Evolutionary conservation across 2,888 invertebrate genomes (phyloP).

Genomic region (Rugalucina vietnamica): DNA sequence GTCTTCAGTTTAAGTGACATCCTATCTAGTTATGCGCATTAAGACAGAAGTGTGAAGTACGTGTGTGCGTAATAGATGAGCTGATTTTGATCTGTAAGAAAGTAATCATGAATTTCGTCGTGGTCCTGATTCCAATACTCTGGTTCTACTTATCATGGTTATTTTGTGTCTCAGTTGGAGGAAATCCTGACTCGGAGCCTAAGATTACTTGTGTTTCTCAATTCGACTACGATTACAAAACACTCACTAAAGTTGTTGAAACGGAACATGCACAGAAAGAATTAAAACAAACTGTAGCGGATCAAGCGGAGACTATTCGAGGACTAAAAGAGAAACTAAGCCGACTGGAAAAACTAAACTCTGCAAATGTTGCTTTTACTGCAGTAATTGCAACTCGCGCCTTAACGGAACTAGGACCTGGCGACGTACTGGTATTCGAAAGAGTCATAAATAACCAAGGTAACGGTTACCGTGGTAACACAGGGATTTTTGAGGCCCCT

Average conservation of each 20-base stretch:
- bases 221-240: background rate
- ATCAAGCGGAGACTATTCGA: background rate
- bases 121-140: too few relatives aligned
- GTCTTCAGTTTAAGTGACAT: too few relatives aligned
- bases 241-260: background rate
- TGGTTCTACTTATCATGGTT: too few relatives aligned
- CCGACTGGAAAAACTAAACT: background rate
- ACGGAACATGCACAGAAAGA: background rate
- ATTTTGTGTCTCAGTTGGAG: too few relatives aligned
- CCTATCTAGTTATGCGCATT: too few relatives aligned
- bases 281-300: background rate
- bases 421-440: background rate
- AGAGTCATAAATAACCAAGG: background rate
- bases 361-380: background rate
- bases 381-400: background rate
- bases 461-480: background rate
- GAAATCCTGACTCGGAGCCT: too few relatives aligned
- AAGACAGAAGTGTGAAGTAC: too few relatives aligned
- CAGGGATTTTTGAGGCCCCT: background rate
- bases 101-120: too few relatives aligned
- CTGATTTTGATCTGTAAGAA: too few relatives aligned
- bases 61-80: too few relatives aligned
- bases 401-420: background rate
- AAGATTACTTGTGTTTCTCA: background rate
- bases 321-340: background rate